Evolutionary conservation across 2,797 vertebrate genomes (phyloP), one percentile per base, ranked within the genome.

Genomic region (Esox masquinongy): DNA sequence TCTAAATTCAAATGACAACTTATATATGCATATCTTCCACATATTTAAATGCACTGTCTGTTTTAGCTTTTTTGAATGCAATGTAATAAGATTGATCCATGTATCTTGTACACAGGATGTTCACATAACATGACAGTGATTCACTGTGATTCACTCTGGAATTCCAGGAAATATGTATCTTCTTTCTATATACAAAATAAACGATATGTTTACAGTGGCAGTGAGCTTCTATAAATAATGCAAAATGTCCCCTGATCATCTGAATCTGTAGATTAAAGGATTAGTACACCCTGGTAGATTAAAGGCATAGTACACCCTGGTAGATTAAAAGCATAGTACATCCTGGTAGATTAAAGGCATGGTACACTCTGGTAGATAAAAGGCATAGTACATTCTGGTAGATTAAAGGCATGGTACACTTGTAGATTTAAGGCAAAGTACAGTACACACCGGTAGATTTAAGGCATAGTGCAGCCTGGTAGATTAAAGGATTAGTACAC

Each of bases 11-110:
- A 22, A 64, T 15, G 15, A 16, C 15, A 26, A 31, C 53, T 56
- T 56, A 56, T 56, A n/a, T 22, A 56, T 56, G 53, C 53, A 56
- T 9, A 56, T 22, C 53, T n/a, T 8, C 53, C n/a, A 56, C n/a
- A 56, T 15, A 22, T 8, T 9, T 63, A 63, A 26, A 63, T 29
- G 61, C n/a, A 63, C 24, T 16, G 4, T n/a, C 53, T 9, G 19
- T 56, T 15, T 22, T 19, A 26, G 61, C 9, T 63, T 26, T 61
- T 61, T 29, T 1, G 29, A 31, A 29, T 64, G 61, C 51, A 64
- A 79, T 78, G 83, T 77, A 81, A 3, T 50, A 1, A 82, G 84
- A 79, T 79, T 49, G 79, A 78, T 78, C 72, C 19, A 71, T 73
- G 77, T 79, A 59, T 63, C 24, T 39, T 39, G 74, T 64, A 77